Evolutionary conservation across 2,888 invertebrate genomes (phyloP), one percentile per base, ranked within the genome.

Genomic region (Magallana nippona): DNA sequence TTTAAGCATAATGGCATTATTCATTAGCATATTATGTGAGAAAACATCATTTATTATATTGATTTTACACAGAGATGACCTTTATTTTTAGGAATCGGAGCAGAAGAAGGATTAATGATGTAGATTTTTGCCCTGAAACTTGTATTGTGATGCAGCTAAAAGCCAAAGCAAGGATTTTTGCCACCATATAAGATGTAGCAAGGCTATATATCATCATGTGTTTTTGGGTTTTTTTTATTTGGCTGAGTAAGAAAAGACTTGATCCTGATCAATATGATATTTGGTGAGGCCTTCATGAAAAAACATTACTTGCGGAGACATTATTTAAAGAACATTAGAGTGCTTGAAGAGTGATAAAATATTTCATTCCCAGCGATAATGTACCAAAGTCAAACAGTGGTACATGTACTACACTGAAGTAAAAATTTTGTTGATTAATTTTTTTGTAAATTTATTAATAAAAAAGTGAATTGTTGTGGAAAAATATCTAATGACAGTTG

Each of bases 41-140:
- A 27, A 22, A 27, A 1, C 8, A 71, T 32, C 2, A 27, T 22
- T 71, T 22, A 71, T 22, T 71, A 2, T 27, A 22, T 27, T 71
- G 22, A 71, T 71, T 71, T 71, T 22, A 27, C 22, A 13, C 11
- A 27, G 71, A 71, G 27, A 71, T 27, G 1, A 27, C 32, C 27
- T 27, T 27, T 71, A 71, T 71, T 71, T 71, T 32, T 15, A 71
- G 71, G 71, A 71, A 71, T 71, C 71, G 27, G 71, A 71, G 15
- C 71, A 71, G 27, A 71, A 71, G 32, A 71, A 71, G 15, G 71
- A 71, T 71, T 71, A 71, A 71, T 71, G 71, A 71, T 71, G 71
- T 27, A 19, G 71, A 15, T 27, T 71, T 63, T 71, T 71, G 19
- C 22, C 71, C 15, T 22, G 19, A 22, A 32, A 71, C 15, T 22